These are phyloP conservation scores for Hetaerina titia DNA, from an alignment of 2,888 invertebrate species.

Conservation along the genomic window DNA sequence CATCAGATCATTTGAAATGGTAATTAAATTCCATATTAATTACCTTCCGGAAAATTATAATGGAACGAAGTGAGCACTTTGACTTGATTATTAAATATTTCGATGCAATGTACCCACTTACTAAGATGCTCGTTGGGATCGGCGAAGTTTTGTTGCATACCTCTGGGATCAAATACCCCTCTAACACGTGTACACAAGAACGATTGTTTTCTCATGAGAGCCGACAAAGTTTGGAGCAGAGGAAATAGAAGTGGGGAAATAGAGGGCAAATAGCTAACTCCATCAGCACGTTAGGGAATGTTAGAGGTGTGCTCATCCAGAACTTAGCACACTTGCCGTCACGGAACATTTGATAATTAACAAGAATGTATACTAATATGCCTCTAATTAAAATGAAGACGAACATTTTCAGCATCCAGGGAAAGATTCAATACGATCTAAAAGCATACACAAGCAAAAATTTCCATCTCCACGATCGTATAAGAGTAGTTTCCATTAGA, in stretches of 20 bases:
- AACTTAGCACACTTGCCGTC: background rate
- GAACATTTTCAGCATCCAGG: background rate
- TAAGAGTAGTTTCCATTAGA: background rate
- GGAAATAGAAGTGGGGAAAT: background rate
- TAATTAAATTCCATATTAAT: background rate
- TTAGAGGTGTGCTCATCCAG: background rate
- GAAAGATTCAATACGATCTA: background rate
- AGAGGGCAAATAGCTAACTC: background rate
- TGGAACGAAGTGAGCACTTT: background rate
- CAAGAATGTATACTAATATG: background rate
- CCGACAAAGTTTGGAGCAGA: conserved; percentile 15
- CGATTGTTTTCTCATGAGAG: conserved; percentile 19
- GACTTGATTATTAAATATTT: background rate
- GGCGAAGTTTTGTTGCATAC: background rate
- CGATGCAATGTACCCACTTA: background rate
- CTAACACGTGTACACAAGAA: background rate
- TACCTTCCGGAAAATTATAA: background rate
- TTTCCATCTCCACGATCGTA: too few relatives aligned
- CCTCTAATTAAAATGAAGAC: background rate
- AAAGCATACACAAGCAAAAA: too few relatives aligned
- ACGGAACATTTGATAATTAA: background rate
- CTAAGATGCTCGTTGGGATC: background rate
- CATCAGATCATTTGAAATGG: background rate
- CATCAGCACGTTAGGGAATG: background rate
- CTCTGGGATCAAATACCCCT: background rate